Evolutionary conservation across 2,797 vertebrate species (phyloP), one percentile per base, ranked within the genome.

Genomic region (Neosilurus mollespiculum): DNA sequence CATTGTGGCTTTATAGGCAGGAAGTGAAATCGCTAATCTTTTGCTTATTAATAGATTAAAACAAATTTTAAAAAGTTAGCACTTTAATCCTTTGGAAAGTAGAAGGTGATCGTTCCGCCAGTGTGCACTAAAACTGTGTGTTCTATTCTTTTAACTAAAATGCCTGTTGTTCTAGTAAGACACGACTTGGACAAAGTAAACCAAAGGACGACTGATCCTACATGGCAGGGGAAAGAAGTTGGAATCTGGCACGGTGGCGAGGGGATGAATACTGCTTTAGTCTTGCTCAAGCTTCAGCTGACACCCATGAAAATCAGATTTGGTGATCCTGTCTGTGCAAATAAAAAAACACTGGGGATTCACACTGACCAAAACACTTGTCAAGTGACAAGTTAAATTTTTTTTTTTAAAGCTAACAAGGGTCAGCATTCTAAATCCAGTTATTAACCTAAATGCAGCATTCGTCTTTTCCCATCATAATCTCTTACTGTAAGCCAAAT

Each of bases 301-400:
- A 87, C 70, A 70, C 75, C 81, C 10, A 54, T 78, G 86, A 64
- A 78, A 83, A 85, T 20, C 26, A 34, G 26, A 78, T 72, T 53
- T 80, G 59, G 76, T 59, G 11, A 81, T 64, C 81, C 81, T 53
- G 83, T 15, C 49, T 80, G 58, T 18, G 70, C 58, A 64, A 59
- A 64, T 51, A 64, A 78, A 78, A 30, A 59, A 56, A 30, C 6
- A 37, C 10, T 59, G 18, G 4, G 54, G 26, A 59, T 37, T 49
- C n/a, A 49, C 14, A 51, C 15, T 51, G 37, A 49, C 58, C 34
- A 24, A 78, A 18, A 78, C 53, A 76, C 54, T 76, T 76, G 72
- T 76, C 34, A 76, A 76, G 54, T 58, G 26, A 76, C 30, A 56
- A 54, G 51, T n/a, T n/a, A n/a, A n/a, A n/a, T n/a, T n/a, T n/a